phyloP scores from a whole-genome alignment of 2,888 invertebrate species.

The Pollenia amentaria region DNA sequence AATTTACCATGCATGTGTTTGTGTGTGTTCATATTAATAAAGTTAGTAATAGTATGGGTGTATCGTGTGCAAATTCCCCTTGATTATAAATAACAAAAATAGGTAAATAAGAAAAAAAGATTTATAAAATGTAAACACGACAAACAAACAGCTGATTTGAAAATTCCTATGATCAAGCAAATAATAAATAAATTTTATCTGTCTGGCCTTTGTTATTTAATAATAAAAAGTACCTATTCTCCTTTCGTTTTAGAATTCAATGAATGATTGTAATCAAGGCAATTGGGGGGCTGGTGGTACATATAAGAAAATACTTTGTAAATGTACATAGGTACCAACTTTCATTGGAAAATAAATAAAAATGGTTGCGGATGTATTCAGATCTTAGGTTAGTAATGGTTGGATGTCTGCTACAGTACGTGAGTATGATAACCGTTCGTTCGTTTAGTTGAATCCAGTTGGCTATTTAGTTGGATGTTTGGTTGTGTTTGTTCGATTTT shows the following conservation, averaged over 20 bases:
- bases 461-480: not conserved
- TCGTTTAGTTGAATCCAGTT: not conserved
- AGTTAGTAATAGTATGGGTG: not conserved
- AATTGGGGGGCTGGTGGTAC: not conserved
- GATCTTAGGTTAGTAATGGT: slow-evolving; percentile 14
- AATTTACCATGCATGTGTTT: not conserved
- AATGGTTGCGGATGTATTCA: slow-evolving; percentile 8
- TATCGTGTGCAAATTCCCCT: slow-evolving; percentile 64
- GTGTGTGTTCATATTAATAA: slow-evolving; percentile 2
- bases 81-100: slow-evolving; percentile 11
- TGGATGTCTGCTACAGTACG: not conserved
- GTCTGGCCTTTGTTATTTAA: slow-evolving; percentile 57
- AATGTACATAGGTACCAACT: not conserved
- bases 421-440: not conserved
- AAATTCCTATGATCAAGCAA: slow-evolving; percentile 61
- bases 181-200: not conserved
- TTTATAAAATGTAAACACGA: slow-evolving; percentile 49
- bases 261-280: not conserved
- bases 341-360: not conserved
- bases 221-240: slow-evolving; percentile 57
- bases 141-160: slow-evolving; percentile 68
- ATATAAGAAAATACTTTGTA: slow-evolving; percentile 2
- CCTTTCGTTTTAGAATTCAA: slow-evolving; percentile 11
- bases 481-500: not conserved
- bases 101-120: not conserved